phyloP scores from a whole-genome alignment of 2,888 invertebrate species.

The Physocephala rufipes region DNA sequence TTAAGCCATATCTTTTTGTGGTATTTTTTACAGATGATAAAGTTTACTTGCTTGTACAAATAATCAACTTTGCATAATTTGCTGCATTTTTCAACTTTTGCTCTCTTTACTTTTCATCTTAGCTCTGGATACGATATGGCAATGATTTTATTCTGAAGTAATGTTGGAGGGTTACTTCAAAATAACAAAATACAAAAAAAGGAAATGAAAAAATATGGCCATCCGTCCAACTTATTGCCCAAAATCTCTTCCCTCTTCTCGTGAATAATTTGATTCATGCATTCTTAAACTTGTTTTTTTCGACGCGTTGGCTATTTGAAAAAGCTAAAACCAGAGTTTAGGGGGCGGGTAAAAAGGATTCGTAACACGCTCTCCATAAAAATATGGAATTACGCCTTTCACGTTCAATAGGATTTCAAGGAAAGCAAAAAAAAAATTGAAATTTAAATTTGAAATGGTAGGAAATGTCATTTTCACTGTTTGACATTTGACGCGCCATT shows the following conservation, averaged over 20 bases:
- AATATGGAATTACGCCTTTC: no score
- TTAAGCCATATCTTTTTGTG: neutral
- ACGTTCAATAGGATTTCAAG: conserved; percentile 14
- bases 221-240: conserved; percentile 8
- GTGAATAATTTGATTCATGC: conserved; percentile 31
- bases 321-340: neutral
- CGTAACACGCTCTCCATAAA: no score
- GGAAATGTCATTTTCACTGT: conserved; percentile 12
- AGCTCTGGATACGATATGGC: neutral
- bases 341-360: conserved; percentile 8
- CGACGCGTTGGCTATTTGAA: conserved; percentile 28
- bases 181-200: neutral
- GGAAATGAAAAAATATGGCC: neutral
- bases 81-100: conserved; percentile 35
- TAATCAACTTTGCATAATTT: conserved; percentile 41
- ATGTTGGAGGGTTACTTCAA: neutral
- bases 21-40: neutral
- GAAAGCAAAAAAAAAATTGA: neutral
- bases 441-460: neutral
- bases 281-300: conserved; percentile 23
- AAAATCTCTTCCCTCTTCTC: neutral
- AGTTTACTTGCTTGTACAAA: conserved; percentile 38
- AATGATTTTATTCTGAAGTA: neutral
- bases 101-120: neutral
- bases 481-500: conserved; percentile 7